Percentiles rank a stretch among this genome's conserved stretches.
phyloP scores from a whole-genome alignment of 2,888 invertebrate species.

The Papilio protenor region DNA sequence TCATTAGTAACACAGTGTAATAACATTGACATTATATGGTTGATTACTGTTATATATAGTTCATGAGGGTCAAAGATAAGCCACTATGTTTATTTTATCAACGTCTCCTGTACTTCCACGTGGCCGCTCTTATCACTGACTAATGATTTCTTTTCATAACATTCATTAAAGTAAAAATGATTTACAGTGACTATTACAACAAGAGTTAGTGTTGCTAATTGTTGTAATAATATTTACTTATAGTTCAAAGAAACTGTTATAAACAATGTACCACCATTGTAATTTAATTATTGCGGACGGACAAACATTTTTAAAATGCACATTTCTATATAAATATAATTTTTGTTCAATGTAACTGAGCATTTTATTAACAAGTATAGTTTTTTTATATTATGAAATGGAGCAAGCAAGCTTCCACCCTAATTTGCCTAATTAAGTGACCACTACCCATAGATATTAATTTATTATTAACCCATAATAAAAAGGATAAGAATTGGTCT shows the following conservation, averaged over 20 bases:
- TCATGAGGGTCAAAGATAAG: slow-evolving; percentile 15
- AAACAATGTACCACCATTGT: neutral
- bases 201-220: neutral
- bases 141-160: slow-evolving; percentile 6
- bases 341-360: no score
- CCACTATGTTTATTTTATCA: neutral
- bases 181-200: neutral
- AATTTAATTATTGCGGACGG: neutral
- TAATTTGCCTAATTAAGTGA: no score
- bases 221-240: neutral
- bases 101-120: slow-evolving; percentile 11
- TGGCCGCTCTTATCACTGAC: slow-evolving; percentile 2
- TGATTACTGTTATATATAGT: neutral
- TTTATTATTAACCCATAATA: no score
- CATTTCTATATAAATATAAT: no score
- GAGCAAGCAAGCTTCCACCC: no score
- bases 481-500: no score
- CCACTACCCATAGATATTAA: no score
- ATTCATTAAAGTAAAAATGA: neutral
- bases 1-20: neutral
- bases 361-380: no score
- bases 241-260: neutral
- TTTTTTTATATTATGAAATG: no score
- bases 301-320: neutral
- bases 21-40: neutral